Conservation (phyloP, 2,797 vertebrate genomes). For the Microchirus variegatus region DNA sequence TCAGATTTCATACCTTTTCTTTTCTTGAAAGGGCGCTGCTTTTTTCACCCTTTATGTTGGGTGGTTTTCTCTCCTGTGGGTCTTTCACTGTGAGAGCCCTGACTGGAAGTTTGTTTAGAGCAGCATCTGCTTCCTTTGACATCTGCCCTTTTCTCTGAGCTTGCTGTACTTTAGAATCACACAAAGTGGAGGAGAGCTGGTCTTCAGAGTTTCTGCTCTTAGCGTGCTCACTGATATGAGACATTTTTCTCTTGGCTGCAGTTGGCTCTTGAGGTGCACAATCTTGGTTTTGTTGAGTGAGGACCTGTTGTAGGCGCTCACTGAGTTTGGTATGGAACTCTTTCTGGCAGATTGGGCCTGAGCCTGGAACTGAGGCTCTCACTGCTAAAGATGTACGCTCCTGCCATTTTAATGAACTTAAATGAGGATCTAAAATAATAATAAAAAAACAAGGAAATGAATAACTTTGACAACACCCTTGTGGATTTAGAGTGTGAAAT, state of each 20-base stretch:
- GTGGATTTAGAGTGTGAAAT: not conserved
- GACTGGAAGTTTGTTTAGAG: constrained; percentile 17
- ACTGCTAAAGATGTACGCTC: constrained; percentile 25
- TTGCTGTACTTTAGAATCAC: constrained; percentile 25
- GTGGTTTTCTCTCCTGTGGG: constrained; percentile 20
- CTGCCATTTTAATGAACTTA: constrained; percentile 20
- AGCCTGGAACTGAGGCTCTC: constrained; percentile 25
- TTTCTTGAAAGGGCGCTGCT: constrained; percentile 35
- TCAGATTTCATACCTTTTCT: constrained; percentile 62
- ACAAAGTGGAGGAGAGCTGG: not conserved
- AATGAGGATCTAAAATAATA: constrained; percentile 30
- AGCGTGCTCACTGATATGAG: constrained; percentile 1
- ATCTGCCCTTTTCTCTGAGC: constrained; percentile 22
- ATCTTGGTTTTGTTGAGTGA: constrained; percentile 50
- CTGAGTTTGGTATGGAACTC: constrained; percentile 66
- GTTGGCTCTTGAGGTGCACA: constrained; percentile 9
- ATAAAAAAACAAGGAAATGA: not conserved
- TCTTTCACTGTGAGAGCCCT: constrained; percentile 40
- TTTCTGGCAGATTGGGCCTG: constrained; percentile 56
- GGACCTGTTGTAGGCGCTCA: constrained; percentile 63
- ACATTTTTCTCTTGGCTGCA: constrained; percentile 7
- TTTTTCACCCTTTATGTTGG: constrained; percentile 9
- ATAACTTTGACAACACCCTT: not conserved
- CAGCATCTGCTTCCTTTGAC: constrained; percentile 9
- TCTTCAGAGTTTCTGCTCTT: constrained; percentile 18